A percentile compares a stretch with the other conserved stretches of the same genome.
phyloP scores from a whole-genome alignment of 2,888 invertebrate species.

The Megalurothrips usitatus region DNA sequence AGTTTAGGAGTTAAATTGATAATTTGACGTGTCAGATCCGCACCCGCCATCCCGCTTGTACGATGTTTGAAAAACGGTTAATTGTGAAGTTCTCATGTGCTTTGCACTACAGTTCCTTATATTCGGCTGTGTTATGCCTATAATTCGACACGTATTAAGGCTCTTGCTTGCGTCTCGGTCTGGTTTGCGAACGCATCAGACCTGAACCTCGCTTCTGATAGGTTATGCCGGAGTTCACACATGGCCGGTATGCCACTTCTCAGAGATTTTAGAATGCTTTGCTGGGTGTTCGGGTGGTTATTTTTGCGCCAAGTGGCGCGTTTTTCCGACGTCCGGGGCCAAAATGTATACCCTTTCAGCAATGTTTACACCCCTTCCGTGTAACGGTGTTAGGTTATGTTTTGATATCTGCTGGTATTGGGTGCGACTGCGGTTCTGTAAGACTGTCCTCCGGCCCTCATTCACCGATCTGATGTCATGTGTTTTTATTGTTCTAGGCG shows the following conservation, averaged over 20 bases:
- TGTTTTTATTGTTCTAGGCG: conserved; percentile 59
- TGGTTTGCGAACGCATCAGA: not conserved
- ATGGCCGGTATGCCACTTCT: not conserved
- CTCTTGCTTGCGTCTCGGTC: not conserved
- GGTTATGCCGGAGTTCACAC: not conserved
- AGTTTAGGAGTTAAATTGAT: not conserved
- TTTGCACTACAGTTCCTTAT: not conserved
- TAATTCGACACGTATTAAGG: not conserved
- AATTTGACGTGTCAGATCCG: not conserved
- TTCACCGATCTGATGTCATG: not conserved
- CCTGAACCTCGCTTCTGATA: not conserved
- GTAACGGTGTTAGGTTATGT: not conserved
- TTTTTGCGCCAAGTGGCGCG: too few species aligned
- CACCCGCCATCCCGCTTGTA: not conserved
- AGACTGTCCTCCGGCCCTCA: not conserved
- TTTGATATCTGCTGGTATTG: not conserved
- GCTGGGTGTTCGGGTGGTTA: too few species aligned
- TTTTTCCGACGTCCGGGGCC: not conserved
- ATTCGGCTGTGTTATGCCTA: not conserved
- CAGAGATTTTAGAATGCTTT: too few species aligned
- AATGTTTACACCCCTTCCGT: not conserved
- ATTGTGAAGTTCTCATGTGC: not conserved
- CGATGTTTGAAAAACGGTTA: not conserved
- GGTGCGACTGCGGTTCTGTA: not conserved
- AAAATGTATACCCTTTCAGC: too few species aligned